These are phyloP conservation scores for Micromys minutus DNA, from an alignment of 2,113 vertebrate genomes.

Conservation along the genomic window DNA sequence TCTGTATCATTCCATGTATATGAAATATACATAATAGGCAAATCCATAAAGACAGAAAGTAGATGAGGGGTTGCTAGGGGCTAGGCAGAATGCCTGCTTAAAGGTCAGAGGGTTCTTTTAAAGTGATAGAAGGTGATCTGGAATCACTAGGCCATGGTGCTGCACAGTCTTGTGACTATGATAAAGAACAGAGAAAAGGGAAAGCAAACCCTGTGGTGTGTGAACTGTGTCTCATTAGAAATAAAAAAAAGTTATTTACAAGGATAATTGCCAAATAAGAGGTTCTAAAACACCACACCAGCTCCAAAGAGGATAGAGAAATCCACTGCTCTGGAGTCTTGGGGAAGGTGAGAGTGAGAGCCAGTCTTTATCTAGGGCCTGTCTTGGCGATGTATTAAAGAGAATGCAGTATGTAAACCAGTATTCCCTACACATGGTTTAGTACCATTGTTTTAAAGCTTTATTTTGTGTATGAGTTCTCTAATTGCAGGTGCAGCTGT, in stretches of 20 bases:
- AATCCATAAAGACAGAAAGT: not conserved
- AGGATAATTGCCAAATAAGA: not conserved
- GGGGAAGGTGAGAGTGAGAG: not conserved
- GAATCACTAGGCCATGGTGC: not conserved
- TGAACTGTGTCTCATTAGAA: constrained; percentile 23
- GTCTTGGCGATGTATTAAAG: not conserved
- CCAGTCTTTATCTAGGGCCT: not conserved
- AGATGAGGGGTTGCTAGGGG: not conserved
- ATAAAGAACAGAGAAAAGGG: not conserved
- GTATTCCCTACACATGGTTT: not conserved
- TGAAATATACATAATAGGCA: not conserved
- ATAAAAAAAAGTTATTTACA: not conserved
- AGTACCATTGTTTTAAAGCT: not conserved
- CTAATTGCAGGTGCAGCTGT: no score
- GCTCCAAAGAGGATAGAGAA: not conserved
- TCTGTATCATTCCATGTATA: not conserved
- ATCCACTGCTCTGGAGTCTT: not conserved
- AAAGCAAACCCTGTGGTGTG: not conserved
- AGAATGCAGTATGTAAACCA: not conserved
- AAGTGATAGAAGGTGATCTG: not conserved
- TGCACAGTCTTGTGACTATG: not conserved
- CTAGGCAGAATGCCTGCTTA: not conserved
- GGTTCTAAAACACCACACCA: not conserved
- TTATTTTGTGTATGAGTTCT: no score
- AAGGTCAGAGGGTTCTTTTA: constrained; percentile 3